Conservation (phyloP, 2,797 vertebrate genomes). For the Lepilemur septentrionalis region DNA sequence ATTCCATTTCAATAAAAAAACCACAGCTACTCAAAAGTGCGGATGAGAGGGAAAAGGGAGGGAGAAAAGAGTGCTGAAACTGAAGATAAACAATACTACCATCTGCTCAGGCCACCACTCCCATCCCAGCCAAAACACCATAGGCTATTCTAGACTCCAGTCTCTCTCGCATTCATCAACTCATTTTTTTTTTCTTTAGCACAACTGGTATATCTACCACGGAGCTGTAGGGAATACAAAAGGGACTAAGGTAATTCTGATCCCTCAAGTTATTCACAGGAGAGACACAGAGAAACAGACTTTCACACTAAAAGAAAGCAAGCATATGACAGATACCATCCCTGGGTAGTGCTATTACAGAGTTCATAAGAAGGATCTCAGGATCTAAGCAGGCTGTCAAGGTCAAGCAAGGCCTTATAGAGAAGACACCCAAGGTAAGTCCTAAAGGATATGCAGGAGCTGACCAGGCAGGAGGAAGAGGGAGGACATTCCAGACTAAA, state of each 20-base stretch:
- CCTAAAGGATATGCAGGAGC: too few species aligned
- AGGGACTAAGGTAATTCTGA: not conserved
- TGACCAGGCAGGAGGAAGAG: too few species aligned
- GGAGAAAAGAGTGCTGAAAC: not conserved
- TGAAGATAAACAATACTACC: not conserved
- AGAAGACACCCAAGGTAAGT: not conserved
- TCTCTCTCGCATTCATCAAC: not conserved
- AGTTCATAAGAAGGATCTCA: not conserved
- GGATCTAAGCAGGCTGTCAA: not conserved
- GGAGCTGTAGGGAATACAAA: not conserved
- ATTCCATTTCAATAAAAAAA: not conserved
- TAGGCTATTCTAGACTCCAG: not conserved
- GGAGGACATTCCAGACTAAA: not conserved
- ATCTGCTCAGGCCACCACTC: not conserved
- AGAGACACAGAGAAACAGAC: not conserved
- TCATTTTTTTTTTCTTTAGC: not conserved
- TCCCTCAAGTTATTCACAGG: not conserved
- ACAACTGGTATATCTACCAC: too few species aligned
- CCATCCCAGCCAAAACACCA: not conserved
- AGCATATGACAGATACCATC: not conserved
- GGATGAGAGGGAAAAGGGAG: accelerated
- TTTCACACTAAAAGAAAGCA: not conserved
- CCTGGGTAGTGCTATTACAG: not conserved
- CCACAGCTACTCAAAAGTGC: not conserved
- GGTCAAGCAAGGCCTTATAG: not conserved